Evolutionary conservation across 1,140 invertebrate genomes (phyloP).

Genomic region (Bombus sibiricus): DNA sequence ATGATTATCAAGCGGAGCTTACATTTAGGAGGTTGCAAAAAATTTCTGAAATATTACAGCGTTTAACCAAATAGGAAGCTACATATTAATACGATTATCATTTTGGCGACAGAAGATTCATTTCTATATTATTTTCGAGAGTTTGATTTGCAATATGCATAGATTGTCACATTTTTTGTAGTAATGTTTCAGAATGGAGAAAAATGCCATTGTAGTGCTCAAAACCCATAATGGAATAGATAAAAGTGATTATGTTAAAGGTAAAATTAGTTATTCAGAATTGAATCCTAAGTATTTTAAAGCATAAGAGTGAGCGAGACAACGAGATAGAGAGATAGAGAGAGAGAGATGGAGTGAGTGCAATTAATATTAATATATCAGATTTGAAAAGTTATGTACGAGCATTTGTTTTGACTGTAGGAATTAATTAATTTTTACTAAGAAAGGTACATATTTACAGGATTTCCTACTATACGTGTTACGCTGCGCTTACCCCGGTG

Average conservation of each 20-base stretch:
- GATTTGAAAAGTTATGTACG: neutral
- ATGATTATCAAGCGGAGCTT: too few species aligned
- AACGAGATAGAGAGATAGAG: too few species aligned
- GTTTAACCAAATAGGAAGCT: neutral
- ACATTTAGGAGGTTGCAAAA: neutral
- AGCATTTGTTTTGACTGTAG: neutral
- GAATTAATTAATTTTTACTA: neutral
- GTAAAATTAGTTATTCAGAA: neutral
- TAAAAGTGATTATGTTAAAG: neutral
- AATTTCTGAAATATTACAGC: neutral
- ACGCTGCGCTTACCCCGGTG: conserved; percentile 33
- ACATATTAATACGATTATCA: neutral
- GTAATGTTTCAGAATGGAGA: neutral
- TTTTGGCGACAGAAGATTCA: neutral
- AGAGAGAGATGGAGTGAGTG: too few species aligned
- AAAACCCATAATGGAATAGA: neutral
- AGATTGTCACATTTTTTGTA: neutral
- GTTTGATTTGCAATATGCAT: neutral
- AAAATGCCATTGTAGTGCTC: neutral
- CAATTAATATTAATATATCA: neutral
- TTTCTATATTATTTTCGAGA: neutral
- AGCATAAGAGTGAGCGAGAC: neutral
- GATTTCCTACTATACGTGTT: neutral
- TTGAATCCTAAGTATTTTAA: neutral
- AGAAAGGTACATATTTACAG: too few species aligned